These are phyloP conservation scores for Ciconia maguari DNA, from an alignment of 2,113 vertebrate species.

Conservation along the genomic window DNA sequence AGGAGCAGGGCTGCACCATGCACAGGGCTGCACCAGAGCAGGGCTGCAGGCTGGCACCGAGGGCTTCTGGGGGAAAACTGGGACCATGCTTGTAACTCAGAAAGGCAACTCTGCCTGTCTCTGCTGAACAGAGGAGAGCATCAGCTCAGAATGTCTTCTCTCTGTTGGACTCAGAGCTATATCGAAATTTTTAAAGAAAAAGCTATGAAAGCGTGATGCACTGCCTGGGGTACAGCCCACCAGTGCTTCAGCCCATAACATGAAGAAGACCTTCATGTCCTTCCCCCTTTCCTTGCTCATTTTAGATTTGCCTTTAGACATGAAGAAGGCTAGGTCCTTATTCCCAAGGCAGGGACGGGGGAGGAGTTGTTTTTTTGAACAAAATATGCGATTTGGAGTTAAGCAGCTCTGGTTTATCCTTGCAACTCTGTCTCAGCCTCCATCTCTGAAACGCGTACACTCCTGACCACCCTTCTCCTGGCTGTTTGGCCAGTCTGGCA, in stretches of 20 bases:
- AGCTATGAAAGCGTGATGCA: neutral
- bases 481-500: neutral
- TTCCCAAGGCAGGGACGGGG: neutral
- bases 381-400: neutral
- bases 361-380: neutral
- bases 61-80: neutral
- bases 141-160: neutral
- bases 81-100: neutral
- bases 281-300: neutral
- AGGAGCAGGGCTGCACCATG: neutral
- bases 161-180: neutral
- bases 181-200: neutral
- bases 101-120: neutral
- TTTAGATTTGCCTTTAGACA: neutral
- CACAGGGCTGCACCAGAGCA: neutral
- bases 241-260: neutral
- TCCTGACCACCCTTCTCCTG: neutral
- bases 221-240: neutral
- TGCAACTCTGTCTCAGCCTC: neutral
- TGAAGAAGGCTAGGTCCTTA: neutral
- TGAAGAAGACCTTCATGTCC: neutral
- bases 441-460: fast-evolving
- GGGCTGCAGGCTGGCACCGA: neutral
- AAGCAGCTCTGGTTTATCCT: neutral
- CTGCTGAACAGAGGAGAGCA: neutral